Percentiles rank a stretch among this genome's conserved stretches.
Evolutionary conservation across 2,113 vertebrate species (phyloP).

Genomic region (Entosphenus tridentatus): DNA sequence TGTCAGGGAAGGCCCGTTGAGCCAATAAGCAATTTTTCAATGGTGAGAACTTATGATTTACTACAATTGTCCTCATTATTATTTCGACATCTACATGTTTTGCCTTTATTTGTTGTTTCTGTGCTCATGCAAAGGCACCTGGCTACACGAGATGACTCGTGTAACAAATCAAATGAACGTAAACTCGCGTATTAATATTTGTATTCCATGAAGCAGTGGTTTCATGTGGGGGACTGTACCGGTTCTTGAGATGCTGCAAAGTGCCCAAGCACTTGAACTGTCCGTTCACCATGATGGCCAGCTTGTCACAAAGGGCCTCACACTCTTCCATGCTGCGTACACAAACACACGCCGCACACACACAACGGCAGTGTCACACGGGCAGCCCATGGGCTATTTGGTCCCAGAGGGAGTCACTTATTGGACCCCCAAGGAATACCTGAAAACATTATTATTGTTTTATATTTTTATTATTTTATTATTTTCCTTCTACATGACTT

Average conservation of each 20-base stretch:
- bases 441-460: neutral
- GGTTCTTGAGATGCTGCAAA: conserved; percentile 7
- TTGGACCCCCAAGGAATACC: neutral
- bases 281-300: conserved; percentile 11
- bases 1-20: too few relatives aligned
- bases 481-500: neutral
- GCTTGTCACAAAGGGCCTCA: conserved; percentile 9
- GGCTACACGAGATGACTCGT: neutral
- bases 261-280: conserved; percentile 8
- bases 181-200: neutral
- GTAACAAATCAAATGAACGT: neutral
- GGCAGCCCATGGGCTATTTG: neutral
- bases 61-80: too few relatives aligned
- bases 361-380: neutral
- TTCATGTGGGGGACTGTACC: neutral
- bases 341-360: neutral
- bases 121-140: neutral
- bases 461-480: neutral
- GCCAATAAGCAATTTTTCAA: too few relatives aligned
- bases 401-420: neutral
- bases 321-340: conserved; percentile 10
- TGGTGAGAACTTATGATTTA: too few relatives aligned
- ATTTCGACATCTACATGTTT: too few relatives aligned
- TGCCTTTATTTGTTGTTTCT: too few relatives aligned
- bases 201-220: neutral